These are phyloP conservation scores for Sminthurinus aureus DNA, from an alignment of 2,888 invertebrate genomes.

Conservation along the genomic window DNA sequence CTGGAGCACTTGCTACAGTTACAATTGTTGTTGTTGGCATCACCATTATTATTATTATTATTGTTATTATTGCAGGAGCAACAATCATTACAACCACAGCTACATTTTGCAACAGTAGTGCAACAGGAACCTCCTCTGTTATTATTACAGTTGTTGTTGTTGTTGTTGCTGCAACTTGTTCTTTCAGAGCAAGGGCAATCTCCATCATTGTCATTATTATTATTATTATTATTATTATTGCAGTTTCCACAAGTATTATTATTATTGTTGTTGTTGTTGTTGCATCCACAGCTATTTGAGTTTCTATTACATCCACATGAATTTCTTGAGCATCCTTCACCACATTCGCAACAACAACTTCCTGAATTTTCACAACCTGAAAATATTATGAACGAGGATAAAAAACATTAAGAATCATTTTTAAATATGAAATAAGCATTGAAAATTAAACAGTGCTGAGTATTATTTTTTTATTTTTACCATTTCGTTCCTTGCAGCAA, in stretches of 20 bases:
- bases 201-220: no score
- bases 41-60: not conserved
- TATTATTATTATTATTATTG: not conserved
- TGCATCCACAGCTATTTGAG: not conserved
- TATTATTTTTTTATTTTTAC: no score
- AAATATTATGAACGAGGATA: no score
- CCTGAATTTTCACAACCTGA: no score
- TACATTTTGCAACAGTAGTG: not conserved
- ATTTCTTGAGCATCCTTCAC: no score
- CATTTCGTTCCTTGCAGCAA: no score
- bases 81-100: not conserved
- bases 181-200: not conserved
- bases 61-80: not conserved
- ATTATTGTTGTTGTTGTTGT: not conserved
- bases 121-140: not conserved
- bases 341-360: no score
- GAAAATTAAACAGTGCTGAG: no score
- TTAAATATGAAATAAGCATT: no score
- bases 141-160: not conserved
- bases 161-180: no score
- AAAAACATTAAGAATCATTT: no score
- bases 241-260: not conserved
- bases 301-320: not conserved
- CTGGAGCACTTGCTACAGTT: not conserved
- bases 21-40: not conserved